Evolutionary conservation across 2,797 vertebrate species (phyloP).

Genomic region (Lithobates sylvaticus): DNA sequence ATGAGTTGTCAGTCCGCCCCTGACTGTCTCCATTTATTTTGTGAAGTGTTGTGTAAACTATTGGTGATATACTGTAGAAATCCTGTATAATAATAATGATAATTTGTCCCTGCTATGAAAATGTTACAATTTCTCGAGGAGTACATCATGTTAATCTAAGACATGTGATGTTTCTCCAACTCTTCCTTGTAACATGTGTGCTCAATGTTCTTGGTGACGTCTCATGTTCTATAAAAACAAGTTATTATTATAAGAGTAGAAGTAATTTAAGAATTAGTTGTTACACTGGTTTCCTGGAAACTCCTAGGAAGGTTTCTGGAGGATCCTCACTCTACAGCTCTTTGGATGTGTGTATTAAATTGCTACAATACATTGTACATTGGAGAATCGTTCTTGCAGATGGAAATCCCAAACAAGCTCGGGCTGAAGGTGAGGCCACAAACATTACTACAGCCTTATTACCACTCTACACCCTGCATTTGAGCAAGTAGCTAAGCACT

Average conservation of each 20-base stretch:
- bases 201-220: not conserved
- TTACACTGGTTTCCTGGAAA: constrained; percentile 37
- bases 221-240: constrained; percentile 17
- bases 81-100: no score
- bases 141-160: not conserved
- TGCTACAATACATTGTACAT: not conserved
- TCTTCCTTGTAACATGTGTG: not conserved
- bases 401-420: no score
- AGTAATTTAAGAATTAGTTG: constrained; percentile 22
- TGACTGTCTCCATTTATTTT: no score
- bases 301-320: constrained; percentile 23
- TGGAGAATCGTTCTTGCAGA: not conserved
- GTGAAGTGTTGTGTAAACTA: no score
- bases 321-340: not conserved
- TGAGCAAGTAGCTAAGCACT: no score
- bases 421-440: not conserved
- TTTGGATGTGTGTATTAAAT: not conserved
- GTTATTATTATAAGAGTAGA: constrained; percentile 34
- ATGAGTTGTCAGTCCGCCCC: no score
- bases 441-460: not conserved
- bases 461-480: no score
- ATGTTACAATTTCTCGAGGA: no score
- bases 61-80: no score
- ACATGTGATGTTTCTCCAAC: not conserved
- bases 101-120: no score